phyloP scores from a whole-genome alignment of 2,888 invertebrate genomes.

The Pyrrhosoma nymphula region DNA sequence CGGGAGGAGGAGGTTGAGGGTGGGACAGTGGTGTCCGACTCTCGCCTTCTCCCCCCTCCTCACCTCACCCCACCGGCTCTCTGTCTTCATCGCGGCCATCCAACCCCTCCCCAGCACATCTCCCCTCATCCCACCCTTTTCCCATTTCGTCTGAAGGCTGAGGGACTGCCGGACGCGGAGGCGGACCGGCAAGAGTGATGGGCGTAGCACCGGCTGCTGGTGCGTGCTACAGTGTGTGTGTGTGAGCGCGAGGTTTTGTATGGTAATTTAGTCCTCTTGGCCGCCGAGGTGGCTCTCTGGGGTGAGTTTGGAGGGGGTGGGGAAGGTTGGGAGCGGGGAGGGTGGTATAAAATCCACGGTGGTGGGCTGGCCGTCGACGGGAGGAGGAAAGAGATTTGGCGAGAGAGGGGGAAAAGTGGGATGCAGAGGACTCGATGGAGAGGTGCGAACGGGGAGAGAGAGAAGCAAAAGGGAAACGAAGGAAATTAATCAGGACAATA shows the following conservation, averaged over 20 bases:
- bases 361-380: neutral
- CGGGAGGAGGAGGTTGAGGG: conserved; percentile 20
- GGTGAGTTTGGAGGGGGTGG: neutral
- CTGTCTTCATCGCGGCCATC: neutral
- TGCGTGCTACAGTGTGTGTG: conserved; percentile 43
- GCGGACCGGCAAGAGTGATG: conserved; percentile 58
- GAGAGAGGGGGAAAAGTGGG: neutral
- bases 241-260: conserved; percentile 53
- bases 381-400: neutral
- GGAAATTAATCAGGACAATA: conserved; percentile 10
- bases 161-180: conserved; percentile 62
- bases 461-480: conserved; percentile 13
- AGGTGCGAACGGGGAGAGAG: neutral
- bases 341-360: neutral
- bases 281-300: neutral
- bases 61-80: neutral
- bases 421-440: neutral
- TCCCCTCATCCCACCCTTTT: neutral
- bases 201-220: conserved; percentile 62
- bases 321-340: neutral
- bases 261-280: conserved; percentile 56
- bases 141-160: conserved; percentile 58
- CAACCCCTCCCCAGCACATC: neutral
- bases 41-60: neutral
- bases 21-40: neutral